Base-by-base conservation (phyloP, 1,140 invertebrate species). In the Asbolus verrucosus region DNA sequence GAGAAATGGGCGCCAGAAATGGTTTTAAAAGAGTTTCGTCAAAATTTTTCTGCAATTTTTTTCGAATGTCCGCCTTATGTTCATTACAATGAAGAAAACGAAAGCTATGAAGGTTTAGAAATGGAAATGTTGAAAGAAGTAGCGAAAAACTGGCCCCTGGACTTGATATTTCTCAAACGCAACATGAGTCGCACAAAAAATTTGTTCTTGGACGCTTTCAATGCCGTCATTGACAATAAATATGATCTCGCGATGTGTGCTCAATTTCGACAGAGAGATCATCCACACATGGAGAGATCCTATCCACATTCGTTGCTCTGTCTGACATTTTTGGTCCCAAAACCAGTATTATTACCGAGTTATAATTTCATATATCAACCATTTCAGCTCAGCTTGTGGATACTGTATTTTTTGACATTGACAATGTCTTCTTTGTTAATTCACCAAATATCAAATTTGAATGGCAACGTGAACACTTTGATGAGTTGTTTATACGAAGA, bases 41-140 rank as follows among this genome's bases (percentile, higher is more conserved):
- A n/a, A 36, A 36, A 36, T 36, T 36, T 36, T 36, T 36, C 33
- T 14, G 19, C 15, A 2, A 8, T 24, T 0, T 46, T 14, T 19
- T 1, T 46, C 11, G 15, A 46, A 4, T 46, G 43, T 16, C 43
- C 43, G 15, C 43, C 43, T 8, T 46, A 46, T 46, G n/a, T 16
- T 19, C 5, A 6, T 11, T 5, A 13, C n/a, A 41, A n/a, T n/a
- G 3, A 41, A 13, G 38, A 46, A 46, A 3, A 18, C 43, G 3
- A 3, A 19, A 8, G 2, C 5, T 46, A 19, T 9, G 43, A 46
- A 19, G 43, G 43, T 4, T 4, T 46, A 6, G 43, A 46, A 46
- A 24, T 46, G 19, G 15, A 46, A 46, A 19, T 46, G 19, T 11
- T 46, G 6, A 46, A 46, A 18, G 43, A 2, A 2, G 15, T 46